Evolutionary conservation across 2,888 invertebrate species (phyloP), one percentile per base, ranked within the genome.

Genomic region (Trissolcus japonicus): DNA sequence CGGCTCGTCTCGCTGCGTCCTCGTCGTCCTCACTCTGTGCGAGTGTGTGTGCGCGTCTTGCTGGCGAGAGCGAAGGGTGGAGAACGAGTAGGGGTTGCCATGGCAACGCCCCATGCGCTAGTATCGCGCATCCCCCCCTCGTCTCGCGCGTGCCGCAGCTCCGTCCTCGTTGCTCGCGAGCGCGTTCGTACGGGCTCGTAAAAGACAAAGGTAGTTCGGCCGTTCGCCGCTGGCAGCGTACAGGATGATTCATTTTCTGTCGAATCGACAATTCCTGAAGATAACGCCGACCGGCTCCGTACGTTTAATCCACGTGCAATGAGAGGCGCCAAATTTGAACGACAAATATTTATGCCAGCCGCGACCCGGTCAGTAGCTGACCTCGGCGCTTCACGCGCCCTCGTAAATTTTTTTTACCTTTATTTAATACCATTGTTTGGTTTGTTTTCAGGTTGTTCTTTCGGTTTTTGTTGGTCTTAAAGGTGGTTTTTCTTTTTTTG

Each of bases 81-180:
- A 79, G 82, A 84, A 83, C 81, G 63, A 78, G 73, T 60, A 73
- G 73, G 73, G 81, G 86, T 88, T 86, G 81, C 87, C 88, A 88
- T 88, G 84, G 88, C 86, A 87, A 88, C 89, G 86, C 88, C 89
- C 86, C 85, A 83, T 73, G 72, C 77, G 77, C 77, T 81, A 83
- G 84, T 83, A 85, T 82, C 81, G 81, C 76, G 56, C 69, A 66
- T 76, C 67, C 77, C 78, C 79, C 79, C 78, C 60, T 62, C 80
- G 78, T 59, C 75, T 63, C 60, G 63, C 66, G 69, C 74, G 65
- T 77, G 74, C 78, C 75, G 48, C 72, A 65, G 57, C 75, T 73
- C 67, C 62, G 68, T 71, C 71, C 60, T 63, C 53, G 67, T 53
- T 41, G 51, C 61, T 11, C 59, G 40, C 43, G n/a, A 6, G 16